Conservation (phyloP, 2,113 vertebrate genomes). For the Philantomba maxwellii region DNA sequence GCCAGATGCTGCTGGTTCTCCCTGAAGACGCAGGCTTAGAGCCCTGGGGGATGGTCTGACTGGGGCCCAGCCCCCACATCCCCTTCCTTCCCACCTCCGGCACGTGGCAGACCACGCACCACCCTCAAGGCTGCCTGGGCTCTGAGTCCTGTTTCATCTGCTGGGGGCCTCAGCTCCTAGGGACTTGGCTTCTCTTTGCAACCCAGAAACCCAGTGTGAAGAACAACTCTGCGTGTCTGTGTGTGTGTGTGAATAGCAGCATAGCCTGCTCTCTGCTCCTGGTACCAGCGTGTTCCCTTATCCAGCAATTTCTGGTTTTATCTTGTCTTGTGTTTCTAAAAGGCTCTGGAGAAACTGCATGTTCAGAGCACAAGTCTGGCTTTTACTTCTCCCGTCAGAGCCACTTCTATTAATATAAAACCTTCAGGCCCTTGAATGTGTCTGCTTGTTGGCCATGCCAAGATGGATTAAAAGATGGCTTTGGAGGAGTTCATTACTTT, state of each 20-base stretch:
- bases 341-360: neutral
- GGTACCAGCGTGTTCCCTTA: neutral
- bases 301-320: neutral
- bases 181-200: neutral
- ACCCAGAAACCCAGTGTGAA: neutral
- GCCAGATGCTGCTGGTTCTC: no score
- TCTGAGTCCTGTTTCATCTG: neutral
- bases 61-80: neutral
- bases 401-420: neutral
- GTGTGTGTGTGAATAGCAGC: no score
- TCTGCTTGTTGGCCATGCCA: neutral
- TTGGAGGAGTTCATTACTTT: neutral
- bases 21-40: neutral
- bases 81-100: neutral
- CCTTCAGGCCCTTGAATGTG: neutral
- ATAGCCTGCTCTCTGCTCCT: neutral
- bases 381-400: neutral
- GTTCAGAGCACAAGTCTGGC: neutral
- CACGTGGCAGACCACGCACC: neutral
- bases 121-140: neutral
- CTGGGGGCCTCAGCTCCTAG: neutral
- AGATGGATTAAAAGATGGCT: neutral
- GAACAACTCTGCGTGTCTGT: neutral
- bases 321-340: neutral
- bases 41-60: neutral